Conservation (phyloP, 2,113 vertebrate species). For the Salvelinus namaycush region DNA sequence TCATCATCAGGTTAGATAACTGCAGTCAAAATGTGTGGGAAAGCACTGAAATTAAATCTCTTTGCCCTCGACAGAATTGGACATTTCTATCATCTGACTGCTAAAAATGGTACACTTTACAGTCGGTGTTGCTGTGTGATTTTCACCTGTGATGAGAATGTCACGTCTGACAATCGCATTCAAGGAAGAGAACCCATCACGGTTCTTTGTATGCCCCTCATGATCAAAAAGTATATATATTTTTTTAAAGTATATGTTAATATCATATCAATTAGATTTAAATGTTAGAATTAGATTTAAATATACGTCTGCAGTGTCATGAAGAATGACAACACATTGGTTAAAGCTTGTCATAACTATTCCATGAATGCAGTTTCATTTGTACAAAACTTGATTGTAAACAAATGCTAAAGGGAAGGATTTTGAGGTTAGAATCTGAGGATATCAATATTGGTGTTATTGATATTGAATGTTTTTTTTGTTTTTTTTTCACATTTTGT, state of each 20-base stretch:
- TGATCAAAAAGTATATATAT: slow-evolving; percentile 16
- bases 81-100: background rate
- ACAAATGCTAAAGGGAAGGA: background rate
- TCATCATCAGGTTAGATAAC: too few relatives aligned
- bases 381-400: background rate
- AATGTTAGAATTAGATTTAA: background rate
- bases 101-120: slow-evolving; percentile 3
- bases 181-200: too few relatives aligned
- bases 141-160: background rate
- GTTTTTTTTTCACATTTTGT: too few relatives aligned
- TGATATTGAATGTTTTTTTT: too few relatives aligned
- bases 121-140: slow-evolving; percentile 33
- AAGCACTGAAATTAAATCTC: slow-evolving; percentile 32
- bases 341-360: slow-evolving; percentile 22
- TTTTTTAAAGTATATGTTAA: slow-evolving; percentile 7
- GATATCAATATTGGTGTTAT: slow-evolving; percentile 45
- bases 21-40: background rate
- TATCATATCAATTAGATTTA: background rate
- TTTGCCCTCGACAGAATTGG: slow-evolving; percentile 37
- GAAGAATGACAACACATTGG: background rate
- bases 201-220: background rate
- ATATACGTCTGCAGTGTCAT: slow-evolving; percentile 11
- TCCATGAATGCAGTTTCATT: too few relatives aligned
- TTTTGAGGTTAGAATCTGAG: background rate
- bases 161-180: slow-evolving; percentile 20